Base-by-base conservation (phyloP, 2,797 vertebrate species). In the Petrocephalus schoutedeni region DNA sequence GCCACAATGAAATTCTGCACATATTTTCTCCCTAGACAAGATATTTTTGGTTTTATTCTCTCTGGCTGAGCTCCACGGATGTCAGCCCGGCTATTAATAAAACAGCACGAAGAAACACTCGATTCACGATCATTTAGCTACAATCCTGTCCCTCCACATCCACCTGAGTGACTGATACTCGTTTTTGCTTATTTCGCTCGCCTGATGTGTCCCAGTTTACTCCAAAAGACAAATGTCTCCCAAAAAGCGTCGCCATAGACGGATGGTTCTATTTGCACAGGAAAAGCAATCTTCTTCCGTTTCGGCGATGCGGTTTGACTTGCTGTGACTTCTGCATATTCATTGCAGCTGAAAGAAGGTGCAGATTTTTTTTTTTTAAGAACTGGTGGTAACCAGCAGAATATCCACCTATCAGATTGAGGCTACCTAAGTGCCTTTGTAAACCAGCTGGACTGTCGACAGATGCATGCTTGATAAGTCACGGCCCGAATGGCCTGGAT, bases 21-120 rank as follows among this genome's bases (percentile, higher is more conserved):
- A 77, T 80, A 51, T 57, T 36, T 57, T 49, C 49, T 87, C 87
- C 53, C 71, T 54, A 67, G 61, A 77, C 28, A 5, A 87, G 36
- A 80, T 80, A 36, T 80, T 74, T 32, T 77, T 57, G 12, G 12
- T 87, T 71, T 87, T 87, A 80, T 56, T 58, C 53, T 85, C 4
- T 85, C 84, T 85, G 84, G 84, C 84, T 58, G 21, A 58, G 58
- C 64, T 87, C 64, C 23, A 77, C 51, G 23, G 49, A 77, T 71
- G 71, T 87, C 23, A 77, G 61, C 86, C 32, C 9, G 21, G 67
- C 51, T 80, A 80, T 80, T 87, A 77, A 80, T 54, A 74, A 87
- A 54, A 80, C 19, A 16, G 87, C 32, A 4, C 2, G 58, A 36
- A 49, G 85, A 41, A n/a, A 57, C 16, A 64, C 9, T 61, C 19